Percentiles rank a stretch among this genome's conserved stretches.
Evolutionary conservation across 2,888 invertebrate genomes (phyloP).

Genomic region (Drosophila robusta): DNA sequence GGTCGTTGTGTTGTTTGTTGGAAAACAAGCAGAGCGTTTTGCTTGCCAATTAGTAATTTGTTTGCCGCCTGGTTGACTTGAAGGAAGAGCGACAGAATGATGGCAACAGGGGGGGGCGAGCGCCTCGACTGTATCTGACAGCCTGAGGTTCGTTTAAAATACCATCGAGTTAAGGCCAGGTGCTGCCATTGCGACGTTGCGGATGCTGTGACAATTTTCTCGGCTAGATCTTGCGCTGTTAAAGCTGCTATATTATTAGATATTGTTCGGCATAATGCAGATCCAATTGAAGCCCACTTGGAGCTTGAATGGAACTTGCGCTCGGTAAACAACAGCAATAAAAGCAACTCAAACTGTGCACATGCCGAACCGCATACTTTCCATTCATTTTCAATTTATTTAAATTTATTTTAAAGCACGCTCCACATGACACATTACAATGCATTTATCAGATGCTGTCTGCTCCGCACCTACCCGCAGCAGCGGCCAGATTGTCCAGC

Average conservation of each 20-base stretch:
- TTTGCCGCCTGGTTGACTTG: conserved; percentile 60
- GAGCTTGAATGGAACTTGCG: neutral
- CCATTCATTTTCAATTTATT: conserved; percentile 68
- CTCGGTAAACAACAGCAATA: neutral
- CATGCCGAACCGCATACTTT: conserved; percentile 23
- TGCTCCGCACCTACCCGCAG: neutral
- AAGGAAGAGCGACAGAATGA: conserved; percentile 4
- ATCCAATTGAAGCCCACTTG: neutral
- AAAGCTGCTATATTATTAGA: neutral
- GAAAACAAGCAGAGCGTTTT: conserved; percentile 78
- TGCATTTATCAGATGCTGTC: conserved; percentile 50
- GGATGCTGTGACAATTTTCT: conserved; percentile 17
- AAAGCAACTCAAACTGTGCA: conserved; percentile 20
- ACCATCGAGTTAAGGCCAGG: conserved; percentile 10
- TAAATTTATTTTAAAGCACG: conserved; percentile 62
- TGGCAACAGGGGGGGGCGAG: neutral
- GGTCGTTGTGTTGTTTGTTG: conserved; percentile 63
- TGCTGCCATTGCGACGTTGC: conserved; percentile 1
- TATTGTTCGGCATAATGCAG: neutral
- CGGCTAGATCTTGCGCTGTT: conserved; percentile 25
- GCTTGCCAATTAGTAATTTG: conserved; percentile 79
- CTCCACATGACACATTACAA: conserved; percentile 51
- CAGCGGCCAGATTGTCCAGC: neutral
- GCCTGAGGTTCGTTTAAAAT: conserved; percentile 40
- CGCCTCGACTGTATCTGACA: conserved; percentile 44